Conservation (phyloP, 2,797 vertebrate genomes). For the Gadopsis bispinosus region DNA sequence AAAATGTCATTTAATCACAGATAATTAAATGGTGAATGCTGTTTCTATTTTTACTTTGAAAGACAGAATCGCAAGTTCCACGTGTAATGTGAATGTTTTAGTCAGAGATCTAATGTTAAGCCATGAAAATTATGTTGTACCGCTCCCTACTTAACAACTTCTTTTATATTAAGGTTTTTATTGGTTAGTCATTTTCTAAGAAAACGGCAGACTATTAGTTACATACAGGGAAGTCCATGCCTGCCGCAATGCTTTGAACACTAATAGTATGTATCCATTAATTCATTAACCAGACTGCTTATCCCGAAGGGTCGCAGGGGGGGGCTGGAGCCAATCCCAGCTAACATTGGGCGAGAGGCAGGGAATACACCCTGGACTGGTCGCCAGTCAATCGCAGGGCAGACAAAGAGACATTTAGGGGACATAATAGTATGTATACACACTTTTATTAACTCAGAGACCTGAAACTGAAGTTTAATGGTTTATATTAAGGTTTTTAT, state of each 20-base stretch:
- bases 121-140: background rate
- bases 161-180: no score
- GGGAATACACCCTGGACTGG: no score
- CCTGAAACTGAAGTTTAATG: slow-evolving; percentile 48
- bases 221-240: slow-evolving; percentile 58
- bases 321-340: no score
- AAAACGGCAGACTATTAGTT: slow-evolving; percentile 73
- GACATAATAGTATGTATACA: no score
- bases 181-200: no score
- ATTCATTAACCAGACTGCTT: no score
- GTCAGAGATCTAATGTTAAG: background rate
- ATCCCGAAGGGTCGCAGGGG: no score
- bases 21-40: background rate
- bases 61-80: background rate
- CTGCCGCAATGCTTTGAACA: slow-evolving; percentile 67
- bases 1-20: background rate
- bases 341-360: no score
- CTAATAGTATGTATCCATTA: slow-evolving; percentile 50
- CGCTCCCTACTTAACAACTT: background rate
- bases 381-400: no score
- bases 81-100: background rate
- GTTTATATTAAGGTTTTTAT: background rate
- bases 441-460: slow-evolving; percentile 58
- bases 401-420: no score
- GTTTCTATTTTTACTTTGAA: background rate